A percentile compares a stretch with the other conserved stretches of the same genome.
These are phyloP conservation scores for Apaloderma vittatum DNA, from an alignment of 2,113 vertebrate genomes.

Conservation along the genomic window DNA sequence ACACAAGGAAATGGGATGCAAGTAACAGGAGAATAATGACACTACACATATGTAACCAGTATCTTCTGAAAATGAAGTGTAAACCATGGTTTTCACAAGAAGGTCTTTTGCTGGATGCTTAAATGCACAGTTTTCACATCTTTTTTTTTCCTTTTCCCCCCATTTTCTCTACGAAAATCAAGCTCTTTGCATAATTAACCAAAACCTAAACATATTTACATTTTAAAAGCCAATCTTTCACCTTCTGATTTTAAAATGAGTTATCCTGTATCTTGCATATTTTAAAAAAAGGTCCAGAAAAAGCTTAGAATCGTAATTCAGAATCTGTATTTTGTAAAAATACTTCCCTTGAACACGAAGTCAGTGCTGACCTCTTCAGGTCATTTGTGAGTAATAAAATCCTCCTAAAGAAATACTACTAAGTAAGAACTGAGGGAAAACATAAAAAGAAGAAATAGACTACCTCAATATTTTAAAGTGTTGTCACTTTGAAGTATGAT, in stretches of 20 bases:
- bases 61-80: slow-evolving; percentile 3
- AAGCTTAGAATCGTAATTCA: slow-evolving; percentile 64
- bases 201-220: neutral
- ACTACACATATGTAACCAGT: neutral
- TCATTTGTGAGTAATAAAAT: slow-evolving; percentile 71
- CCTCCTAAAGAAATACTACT: slow-evolving; percentile 38
- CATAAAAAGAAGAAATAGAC: neutral
- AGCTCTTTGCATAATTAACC: neutral
- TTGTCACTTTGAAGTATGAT: slow-evolving; percentile 11
- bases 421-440: slow-evolving; percentile 9
- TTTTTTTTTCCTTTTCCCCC: neutral
- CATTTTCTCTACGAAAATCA: slow-evolving; percentile 49
- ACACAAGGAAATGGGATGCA: neutral
- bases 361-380: slow-evolving; percentile 76
- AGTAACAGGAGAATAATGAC: neutral
- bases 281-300: slow-evolving; percentile 55
- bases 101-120: neutral
- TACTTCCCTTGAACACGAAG: slow-evolving; percentile 66
- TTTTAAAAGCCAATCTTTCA: slow-evolving; percentile 32
- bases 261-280: neutral
- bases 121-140: neutral
- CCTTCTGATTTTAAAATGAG: slow-evolving; percentile 47
- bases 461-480: neutral
- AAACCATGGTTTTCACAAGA: neutral
- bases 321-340: slow-evolving; percentile 66